Evolutionary conservation across 2,888 invertebrate species (phyloP).

Genomic region (Tachina lurida): DNA sequence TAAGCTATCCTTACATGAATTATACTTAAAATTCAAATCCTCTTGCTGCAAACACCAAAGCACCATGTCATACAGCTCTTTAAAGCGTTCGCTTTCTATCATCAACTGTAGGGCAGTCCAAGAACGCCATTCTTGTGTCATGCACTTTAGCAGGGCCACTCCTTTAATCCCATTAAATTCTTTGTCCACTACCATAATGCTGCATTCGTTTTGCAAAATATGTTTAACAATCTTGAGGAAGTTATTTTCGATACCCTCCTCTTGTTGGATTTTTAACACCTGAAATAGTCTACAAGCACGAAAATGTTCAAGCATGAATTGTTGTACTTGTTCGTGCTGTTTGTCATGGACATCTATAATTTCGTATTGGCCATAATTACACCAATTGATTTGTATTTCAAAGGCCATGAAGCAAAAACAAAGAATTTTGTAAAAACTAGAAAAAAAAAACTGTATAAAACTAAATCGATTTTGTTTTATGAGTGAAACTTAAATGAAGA

Average conservation of each 20-base stretch:
- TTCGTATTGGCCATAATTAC: conserved; percentile 58
- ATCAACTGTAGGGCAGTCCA: conserved; percentile 66
- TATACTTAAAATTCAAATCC: neutral
- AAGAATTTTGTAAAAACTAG: conserved; percentile 25
- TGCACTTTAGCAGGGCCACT: conserved; percentile 72
- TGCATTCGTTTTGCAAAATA: conserved; percentile 71
- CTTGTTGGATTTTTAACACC: conserved; percentile 53
- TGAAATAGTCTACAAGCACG: conserved; percentile 43
- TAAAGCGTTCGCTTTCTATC: conserved; percentile 43
- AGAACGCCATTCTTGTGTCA: conserved; percentile 71
- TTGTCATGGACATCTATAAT: conserved; percentile 70
- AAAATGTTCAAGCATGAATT: conserved; percentile 69
- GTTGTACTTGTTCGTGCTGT: conserved; percentile 48
- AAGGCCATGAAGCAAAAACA: conserved; percentile 26
- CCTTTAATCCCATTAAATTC: conserved; percentile 65
- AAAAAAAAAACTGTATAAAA: conserved; percentile 8
- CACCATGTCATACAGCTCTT: conserved; percentile 55
- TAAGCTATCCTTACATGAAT: conserved; percentile 41
- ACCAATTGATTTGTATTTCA: conserved; percentile 70
- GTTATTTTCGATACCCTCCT: conserved; percentile 43
- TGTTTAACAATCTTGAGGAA: conserved; percentile 65
- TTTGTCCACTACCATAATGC: conserved; percentile 67
- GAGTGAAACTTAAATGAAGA: conserved; percentile 14
- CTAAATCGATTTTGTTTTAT: conserved; percentile 7
- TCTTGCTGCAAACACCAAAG: conserved; percentile 47